Conservation (phyloP, 1,140 invertebrate genomes). For the Mercenaria mercenaria region DNA sequence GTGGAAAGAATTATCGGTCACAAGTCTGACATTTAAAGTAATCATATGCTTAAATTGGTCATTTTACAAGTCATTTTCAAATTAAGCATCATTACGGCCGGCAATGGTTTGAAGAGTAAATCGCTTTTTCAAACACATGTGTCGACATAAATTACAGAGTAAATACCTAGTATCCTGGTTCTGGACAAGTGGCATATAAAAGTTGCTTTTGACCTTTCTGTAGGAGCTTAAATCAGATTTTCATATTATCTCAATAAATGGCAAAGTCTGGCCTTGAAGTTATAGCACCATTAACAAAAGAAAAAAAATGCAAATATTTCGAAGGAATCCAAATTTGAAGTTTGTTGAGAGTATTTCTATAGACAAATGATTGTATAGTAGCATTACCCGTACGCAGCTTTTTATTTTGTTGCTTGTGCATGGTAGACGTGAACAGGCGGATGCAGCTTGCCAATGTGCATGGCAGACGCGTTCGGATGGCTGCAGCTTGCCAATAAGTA, state of each 20-base stretch:
- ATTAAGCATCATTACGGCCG: constrained; percentile 51
- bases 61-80: constrained; percentile 67
- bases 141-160: constrained; percentile 39
- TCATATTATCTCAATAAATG: background rate
- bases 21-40: constrained; percentile 57
- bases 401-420: no score
- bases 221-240: background rate
- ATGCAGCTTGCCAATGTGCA: no score
- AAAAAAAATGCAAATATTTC: no score
- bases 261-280: background rate
- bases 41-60: constrained; percentile 67
- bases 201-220: background rate
- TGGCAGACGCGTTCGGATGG: no score
- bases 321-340: no score
- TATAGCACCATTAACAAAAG: no score
- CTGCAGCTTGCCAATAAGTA: no score
- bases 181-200: background rate
- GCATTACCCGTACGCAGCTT: no score
- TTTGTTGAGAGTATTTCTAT: no score
- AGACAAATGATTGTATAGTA: no score
- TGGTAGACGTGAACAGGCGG: no score
- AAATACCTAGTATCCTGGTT: background rate
- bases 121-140: background rate
- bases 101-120: background rate
- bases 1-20: constrained; percentile 47